Base-by-base conservation (phyloP, 2,888 invertebrate species). In the Arenicola marina region DNA sequence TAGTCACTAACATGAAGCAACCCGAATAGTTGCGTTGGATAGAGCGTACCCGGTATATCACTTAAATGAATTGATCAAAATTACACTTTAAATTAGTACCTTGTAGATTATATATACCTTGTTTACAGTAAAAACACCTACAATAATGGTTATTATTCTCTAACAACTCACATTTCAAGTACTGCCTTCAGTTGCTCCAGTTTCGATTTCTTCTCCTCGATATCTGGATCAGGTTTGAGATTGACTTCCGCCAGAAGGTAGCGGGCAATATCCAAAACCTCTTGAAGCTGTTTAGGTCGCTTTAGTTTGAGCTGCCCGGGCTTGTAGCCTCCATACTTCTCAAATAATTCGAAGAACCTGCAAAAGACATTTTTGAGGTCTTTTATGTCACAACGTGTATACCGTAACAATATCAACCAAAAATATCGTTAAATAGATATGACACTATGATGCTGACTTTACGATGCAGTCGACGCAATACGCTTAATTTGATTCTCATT, bases 331-430 rank as follows among this genome's bases (percentile, higher is more conserved):
- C 95, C 93, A 83, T 99, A 96, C 81, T 96, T 97, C 80, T 94
- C 92, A 85, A 99, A 99, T 76, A 99, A 92, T 80, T 96, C 95
- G 85, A 99, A 99, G 85, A 99, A 98, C 82, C 95, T 95, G 75
- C 15, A 77, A 77, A 63, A 69, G 56, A 65, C 31, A 62, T 29
- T n/a, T n/a, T n/a, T n/a, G n/a, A n/a, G n/a, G n/a, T n/a, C n/a
- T n/a, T n/a, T n/a, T n/a, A 61, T 11, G 46, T 21, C 53, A 31
- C 32, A 31, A 53, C 3, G 3, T 24, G 2, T n/a, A n/a, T n/a
- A n/a, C n/a, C n/a, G n/a, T n/a, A n/a, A n/a, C n/a, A n/a, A 24
- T 26, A 24, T 15, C 21, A 3, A 21, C 2, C 4, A 2, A 48
- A 3, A 21, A 26, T 18, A 18, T 11, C 26, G 15, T 21, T 21